Evolutionary conservation across 2,888 invertebrate species (phyloP), one percentile per base, ranked within the genome.

Genomic region (Mythimna lalbum): DNA sequence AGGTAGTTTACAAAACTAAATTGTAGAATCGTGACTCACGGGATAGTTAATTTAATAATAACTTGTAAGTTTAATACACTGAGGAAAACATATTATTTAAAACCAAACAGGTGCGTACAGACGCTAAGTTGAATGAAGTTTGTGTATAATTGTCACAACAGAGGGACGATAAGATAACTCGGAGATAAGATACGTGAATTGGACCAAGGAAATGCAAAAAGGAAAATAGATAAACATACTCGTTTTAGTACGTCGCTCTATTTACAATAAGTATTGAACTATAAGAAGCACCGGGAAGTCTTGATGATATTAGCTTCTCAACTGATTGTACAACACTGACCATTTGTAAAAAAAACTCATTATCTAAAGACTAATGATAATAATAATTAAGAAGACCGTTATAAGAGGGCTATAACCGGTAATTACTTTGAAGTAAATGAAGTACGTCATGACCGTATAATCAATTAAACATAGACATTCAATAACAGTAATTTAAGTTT

Each of bases 141-240:
- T 64, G 64, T 60, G 65, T 68, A 65, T 71, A 65, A 74, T 74
- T 74, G 66, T 57, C 61, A 73, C 68, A 76, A 78, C 69, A 78
- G 53, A 69, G 60, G 7, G 10, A 43, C 36, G 86, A 83, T 84
- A 68, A 80, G 82, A 86, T 85, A 83, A 81, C 75, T 69, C 17
- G 67, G 60, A 73, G 93, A 94, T 93, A 89, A 93, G 93, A 93
- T 92, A 92, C 61, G 66, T 73, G 75, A 95, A 91, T 83, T 93
- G 85, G 94, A 88, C 84, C 94, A 93, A 92, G 91, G 90, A 90
- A 91, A 89, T 89, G 84, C 86, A 88, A 86, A 88, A 87, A 76
- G 72, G 76, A 21, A 62, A 47, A 47, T 47, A 61, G 68, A 71
- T 68, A 62, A 49, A 31, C 21, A 19, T 9, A 21, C 10, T 63